A percentile compares a stretch with the other conserved stretches of the same genome.
Conservation (phyloP, 1,140 invertebrate species). For the Solen grandis region DNA sequence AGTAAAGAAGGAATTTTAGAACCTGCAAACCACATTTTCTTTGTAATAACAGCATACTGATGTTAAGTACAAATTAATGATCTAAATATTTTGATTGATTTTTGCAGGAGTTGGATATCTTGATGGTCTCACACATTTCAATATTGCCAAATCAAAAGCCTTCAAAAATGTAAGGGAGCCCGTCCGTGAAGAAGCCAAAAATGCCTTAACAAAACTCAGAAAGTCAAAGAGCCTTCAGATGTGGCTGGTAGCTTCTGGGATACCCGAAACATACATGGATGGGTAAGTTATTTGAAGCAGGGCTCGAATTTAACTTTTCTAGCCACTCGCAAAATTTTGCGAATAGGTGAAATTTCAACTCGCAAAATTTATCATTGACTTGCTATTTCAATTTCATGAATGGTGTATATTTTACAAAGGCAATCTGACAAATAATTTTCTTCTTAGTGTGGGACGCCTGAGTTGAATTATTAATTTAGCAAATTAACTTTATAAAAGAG, state of each 20-base stretch:
- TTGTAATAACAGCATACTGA: neutral
- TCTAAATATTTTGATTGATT: neutral
- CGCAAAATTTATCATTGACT: neutral
- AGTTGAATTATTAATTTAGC: too few relatives aligned
- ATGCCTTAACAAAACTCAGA: neutral
- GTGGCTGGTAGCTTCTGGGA: conserved; percentile 27
- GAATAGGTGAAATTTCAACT: neutral
- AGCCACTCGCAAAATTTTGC: neutral
- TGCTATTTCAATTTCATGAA: neutral
- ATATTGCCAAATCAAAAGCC: conserved; percentile 2
- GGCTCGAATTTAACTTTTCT: neutral
- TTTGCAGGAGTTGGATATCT: conserved; percentile 26
- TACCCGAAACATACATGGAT: conserved; percentile 27
- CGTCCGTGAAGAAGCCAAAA: neutral
- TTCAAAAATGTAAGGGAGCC: conserved; percentile 11
- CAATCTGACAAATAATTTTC: neutral
- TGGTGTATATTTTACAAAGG: neutral
- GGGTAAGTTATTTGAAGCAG: conserved; percentile 9
- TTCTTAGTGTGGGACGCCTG: too few relatives aligned
- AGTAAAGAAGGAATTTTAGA: too few relatives aligned
- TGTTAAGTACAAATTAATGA: neutral
- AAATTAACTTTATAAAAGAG: too few relatives aligned
- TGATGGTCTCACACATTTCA: conserved; percentile 38
- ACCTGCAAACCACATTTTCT: neutral
- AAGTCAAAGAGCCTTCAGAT: conserved; percentile 17